Evolutionary conservation across 2,113 vertebrate species (phyloP).

Genomic region (Ammospiza caudacuta): DNA sequence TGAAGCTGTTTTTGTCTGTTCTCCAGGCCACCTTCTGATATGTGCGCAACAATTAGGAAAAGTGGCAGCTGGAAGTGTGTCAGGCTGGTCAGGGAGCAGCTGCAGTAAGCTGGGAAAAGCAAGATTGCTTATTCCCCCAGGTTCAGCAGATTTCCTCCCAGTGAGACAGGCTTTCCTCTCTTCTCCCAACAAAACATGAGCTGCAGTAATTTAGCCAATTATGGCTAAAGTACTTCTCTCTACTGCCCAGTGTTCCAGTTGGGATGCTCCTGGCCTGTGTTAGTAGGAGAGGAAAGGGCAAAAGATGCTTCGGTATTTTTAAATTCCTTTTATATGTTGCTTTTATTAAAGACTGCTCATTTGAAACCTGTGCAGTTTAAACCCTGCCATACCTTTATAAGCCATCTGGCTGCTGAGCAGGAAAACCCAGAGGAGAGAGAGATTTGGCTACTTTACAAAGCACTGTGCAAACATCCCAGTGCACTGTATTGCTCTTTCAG

Average conservation of each 20-base stretch:
- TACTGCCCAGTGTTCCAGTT: not conserved
- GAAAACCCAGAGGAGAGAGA: conserved; percentile 59
- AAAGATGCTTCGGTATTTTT: not conserved
- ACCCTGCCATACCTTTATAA: conserved; percentile 22
- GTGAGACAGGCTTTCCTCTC: not conserved
- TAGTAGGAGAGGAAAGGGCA: not conserved
- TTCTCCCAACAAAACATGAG: not conserved
- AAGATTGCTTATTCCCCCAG: not conserved
- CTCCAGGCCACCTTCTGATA: not conserved
- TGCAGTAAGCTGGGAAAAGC: not conserved
- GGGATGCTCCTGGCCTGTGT: not conserved
- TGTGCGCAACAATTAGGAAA: not conserved
- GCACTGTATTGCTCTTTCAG: conserved; percentile 12
- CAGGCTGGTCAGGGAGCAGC: not conserved
- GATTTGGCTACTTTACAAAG: conserved; percentile 55
- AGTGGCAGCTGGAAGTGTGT: not conserved
- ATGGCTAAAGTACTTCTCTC: not conserved
- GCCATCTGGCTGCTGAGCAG: conserved; percentile 71
- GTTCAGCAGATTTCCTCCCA: not conserved
- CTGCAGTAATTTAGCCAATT: not conserved
- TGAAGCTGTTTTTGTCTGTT: not conserved
- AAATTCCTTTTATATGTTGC: conserved; percentile 1
- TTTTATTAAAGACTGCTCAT: conserved; percentile 54
- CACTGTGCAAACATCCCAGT: not conserved
- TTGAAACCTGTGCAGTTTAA: conserved; percentile 34